Evolutionary conservation across 1,140 invertebrate species (phyloP).

Genomic region (Phymorhynchus buccinoides): DNA sequence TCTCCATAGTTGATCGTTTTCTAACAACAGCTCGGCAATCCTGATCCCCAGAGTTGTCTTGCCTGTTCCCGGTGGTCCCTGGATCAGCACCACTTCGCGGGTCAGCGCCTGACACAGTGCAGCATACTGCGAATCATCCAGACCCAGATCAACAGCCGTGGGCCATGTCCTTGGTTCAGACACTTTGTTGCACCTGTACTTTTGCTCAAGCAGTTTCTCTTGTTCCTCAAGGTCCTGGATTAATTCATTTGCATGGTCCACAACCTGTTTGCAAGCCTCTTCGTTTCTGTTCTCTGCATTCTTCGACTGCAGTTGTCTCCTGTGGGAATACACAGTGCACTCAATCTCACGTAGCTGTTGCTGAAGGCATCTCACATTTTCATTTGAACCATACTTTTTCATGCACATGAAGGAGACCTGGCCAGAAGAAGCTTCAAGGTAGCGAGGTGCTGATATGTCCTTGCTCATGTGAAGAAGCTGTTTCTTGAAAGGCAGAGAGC

Average conservation of each 20-base stretch:
- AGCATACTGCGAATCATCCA: constrained; percentile 72
- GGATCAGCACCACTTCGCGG: constrained; percentile 79
- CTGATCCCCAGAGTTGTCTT: constrained; percentile 68
- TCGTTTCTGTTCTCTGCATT: too few relatives aligned
- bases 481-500: constrained; percentile 66
- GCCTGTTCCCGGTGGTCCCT: constrained; percentile 75
- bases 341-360: neutral
- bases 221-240: neutral
- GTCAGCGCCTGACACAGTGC: constrained; percentile 73
- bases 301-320: neutral
- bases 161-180: constrained; percentile 53
- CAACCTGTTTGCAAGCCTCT: neutral
- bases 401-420: neutral
- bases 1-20: constrained; percentile 61
- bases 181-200: constrained; percentile 39
- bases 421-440: neutral
- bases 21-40: constrained; percentile 64
- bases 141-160: constrained; percentile 45
- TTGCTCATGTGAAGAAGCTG: constrained; percentile 14
- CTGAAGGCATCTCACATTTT: neutral
- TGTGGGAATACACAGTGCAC: neutral
- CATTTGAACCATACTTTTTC: neutral
- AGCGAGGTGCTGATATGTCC: neutral
- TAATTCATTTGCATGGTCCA: neutral
- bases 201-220: constrained; percentile 54